Conservation (phyloP, 2,113 vertebrate genomes). For the Indri indri region DNA sequence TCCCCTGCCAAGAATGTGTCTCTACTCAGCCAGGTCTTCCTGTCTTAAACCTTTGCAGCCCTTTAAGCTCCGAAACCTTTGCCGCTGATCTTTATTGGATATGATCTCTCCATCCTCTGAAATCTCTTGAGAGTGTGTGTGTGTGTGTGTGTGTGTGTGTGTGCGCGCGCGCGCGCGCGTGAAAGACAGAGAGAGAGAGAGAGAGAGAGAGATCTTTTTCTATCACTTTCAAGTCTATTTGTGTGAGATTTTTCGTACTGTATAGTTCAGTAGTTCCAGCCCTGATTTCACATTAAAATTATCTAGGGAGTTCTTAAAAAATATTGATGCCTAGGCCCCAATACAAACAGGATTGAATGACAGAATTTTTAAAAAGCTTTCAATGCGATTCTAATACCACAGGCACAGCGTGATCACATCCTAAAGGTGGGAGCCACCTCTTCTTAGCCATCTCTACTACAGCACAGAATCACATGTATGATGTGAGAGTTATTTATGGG, state of each 20-base stretch:
- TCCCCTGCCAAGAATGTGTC: not conserved
- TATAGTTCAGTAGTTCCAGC: not conserved
- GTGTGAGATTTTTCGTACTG: not conserved
- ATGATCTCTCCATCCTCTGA: not conserved
- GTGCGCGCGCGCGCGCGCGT: no score
- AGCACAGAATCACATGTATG: not conserved
- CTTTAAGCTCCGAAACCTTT: not conserved
- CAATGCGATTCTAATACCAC: not conserved
- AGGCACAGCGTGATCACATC: not conserved
- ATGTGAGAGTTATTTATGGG: not conserved
- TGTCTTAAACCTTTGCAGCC: not conserved
- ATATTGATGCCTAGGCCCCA: not conserved
- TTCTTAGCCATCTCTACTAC: not conserved
- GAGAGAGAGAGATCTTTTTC: not conserved
- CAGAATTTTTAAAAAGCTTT: not conserved
- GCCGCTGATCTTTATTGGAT: not conserved
- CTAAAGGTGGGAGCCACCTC: not conserved
- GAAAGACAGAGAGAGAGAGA: not conserved
- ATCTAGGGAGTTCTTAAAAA: not conserved
- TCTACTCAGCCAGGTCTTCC: not conserved
- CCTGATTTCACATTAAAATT: not conserved
- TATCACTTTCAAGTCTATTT: not conserved
- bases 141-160: not conserved
- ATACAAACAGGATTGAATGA: not conserved
- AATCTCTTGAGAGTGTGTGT: not conserved